Evolutionary conservation across 2,797 vertebrate species (phyloP).

Genomic region (Choloepus didactylus): DNA sequence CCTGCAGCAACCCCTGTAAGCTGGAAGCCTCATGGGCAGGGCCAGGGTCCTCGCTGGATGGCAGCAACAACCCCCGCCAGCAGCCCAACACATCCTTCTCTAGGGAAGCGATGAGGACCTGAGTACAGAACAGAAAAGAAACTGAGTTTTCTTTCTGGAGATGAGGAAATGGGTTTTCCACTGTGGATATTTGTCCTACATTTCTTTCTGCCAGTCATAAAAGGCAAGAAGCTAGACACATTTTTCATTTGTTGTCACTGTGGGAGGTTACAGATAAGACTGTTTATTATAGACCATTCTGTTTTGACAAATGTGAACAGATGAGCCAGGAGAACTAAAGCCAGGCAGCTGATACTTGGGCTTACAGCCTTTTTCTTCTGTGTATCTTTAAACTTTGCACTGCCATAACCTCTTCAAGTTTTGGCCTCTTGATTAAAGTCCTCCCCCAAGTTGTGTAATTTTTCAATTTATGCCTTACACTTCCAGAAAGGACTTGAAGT

Average conservation of each 20-base stretch:
- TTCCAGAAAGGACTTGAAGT: neutral
- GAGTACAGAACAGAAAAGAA: neutral
- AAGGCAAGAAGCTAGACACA: constrained; percentile 9
- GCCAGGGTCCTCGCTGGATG: constrained; percentile 84
- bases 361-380: neutral
- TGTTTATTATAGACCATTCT: neutral
- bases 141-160: neutral
- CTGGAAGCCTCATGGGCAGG: constrained; percentile 85
- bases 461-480: constrained; percentile 5
- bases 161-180: neutral
- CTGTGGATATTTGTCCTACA: neutral
- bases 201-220: neutral
- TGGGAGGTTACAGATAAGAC: neutral
- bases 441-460: neutral
- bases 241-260: neutral
- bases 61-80: constrained; percentile 92
- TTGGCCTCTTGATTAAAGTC: neutral
- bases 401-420: neutral
- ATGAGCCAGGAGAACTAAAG: neutral
- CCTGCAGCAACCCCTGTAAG: constrained; percentile 85
- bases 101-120: constrained; percentile 92
- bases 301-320: constrained; percentile 18
- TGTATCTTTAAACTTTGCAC: neutral
- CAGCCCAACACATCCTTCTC: constrained; percentile 91
- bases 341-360: neutral